Percentiles rank a stretch among this genome's conserved stretches.
Evolutionary conservation across 2,113 vertebrate species (phyloP).

Genomic region (Anolis carolinensis): DNA sequence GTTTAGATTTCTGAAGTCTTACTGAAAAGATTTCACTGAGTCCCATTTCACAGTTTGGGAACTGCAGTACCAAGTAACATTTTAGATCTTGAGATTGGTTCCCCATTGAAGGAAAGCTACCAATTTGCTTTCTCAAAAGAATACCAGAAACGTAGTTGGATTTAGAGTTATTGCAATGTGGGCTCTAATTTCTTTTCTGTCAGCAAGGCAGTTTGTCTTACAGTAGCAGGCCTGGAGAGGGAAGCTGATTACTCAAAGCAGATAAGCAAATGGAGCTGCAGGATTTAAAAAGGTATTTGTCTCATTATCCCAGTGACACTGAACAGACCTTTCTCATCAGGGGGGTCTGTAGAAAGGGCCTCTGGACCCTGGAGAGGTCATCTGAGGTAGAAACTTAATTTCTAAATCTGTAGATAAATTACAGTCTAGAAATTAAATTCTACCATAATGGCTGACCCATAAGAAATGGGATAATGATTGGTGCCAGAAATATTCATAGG

Average conservation of each 20-base stretch:
- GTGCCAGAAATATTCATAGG: background rate
- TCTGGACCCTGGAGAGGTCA: slow-evolving; percentile 49
- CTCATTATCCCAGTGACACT: slow-evolving; percentile 67
- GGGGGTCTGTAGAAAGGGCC: slow-evolving; percentile 44
- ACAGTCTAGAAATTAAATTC: background rate
- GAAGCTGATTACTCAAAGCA: slow-evolving; percentile 71
- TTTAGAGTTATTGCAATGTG: background rate
- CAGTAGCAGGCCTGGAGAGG: slow-evolving; percentile 57
- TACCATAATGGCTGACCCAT: slow-evolving; percentile 15
- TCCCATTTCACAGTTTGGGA: slow-evolving; percentile 24
- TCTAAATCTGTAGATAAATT: slow-evolving; percentile 52
- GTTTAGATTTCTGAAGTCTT: background rate
- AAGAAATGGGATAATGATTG: slow-evolving; percentile 8
- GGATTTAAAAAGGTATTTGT: slow-evolving; percentile 68
- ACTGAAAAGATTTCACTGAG: background rate
- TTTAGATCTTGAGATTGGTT: slow-evolving; percentile 11
- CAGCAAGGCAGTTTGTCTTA: background rate
- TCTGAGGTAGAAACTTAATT: slow-evolving; percentile 51
- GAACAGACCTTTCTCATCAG: slow-evolving; percentile 66
- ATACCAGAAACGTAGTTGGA: background rate
- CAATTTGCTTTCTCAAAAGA: slow-evolving; percentile 35
- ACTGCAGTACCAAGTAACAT: slow-evolving; percentile 11
- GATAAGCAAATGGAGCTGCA: slow-evolving; percentile 53
- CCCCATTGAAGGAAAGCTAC: rapidly evolving
- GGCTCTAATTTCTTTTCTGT: slow-evolving; percentile 28